phyloP scores from a whole-genome alignment of 2,113 vertebrate species.

The Brachionichthys hirsutus region DNA sequence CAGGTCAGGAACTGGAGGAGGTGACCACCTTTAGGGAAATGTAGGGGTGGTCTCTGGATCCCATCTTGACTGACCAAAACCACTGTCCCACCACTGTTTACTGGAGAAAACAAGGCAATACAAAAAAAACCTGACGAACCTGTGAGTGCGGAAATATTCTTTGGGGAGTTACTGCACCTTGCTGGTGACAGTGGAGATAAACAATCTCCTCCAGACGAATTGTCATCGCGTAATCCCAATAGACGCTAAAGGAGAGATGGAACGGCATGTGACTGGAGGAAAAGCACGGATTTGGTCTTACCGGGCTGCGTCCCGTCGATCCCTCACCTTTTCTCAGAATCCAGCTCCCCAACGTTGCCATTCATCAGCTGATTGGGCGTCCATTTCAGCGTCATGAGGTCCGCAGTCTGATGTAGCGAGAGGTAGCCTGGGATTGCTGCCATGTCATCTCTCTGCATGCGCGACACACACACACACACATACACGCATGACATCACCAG shows the following conservation, averaged over 20 bases:
- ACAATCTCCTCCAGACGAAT: slow-evolving; percentile 97
- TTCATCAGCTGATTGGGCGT: slow-evolving; percentile 99
- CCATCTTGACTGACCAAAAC: slow-evolving; percentile 98
- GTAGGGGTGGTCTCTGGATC: slow-evolving; percentile 93
- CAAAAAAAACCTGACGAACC: background rate
- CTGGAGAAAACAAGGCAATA: slow-evolving; percentile 64
- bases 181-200: slow-evolving; percentile 97
- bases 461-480: slow-evolving; percentile 18
- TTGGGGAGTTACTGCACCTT: slow-evolving; percentile 75
- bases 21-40: slow-evolving; percentile 94
- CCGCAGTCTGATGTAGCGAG: slow-evolving; percentile 94
- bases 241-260: slow-evolving; percentile 79
- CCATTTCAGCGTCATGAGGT: slow-evolving; percentile 97
- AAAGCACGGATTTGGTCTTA: background rate
- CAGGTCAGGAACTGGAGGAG: slow-evolving; percentile 97
- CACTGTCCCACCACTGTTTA: slow-evolving; percentile 95
- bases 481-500: slow-evolving; percentile 3
- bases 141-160: background rate
- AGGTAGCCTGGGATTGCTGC: slow-evolving; percentile 95
- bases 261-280: background rate
- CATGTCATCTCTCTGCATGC: slow-evolving; percentile 90
- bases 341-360: slow-evolving; percentile 89
- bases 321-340: slow-evolving; percentile 93
- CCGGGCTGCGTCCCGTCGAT: background rate
- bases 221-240: slow-evolving; percentile 98